phyloP scores from a whole-genome alignment of 1,140 invertebrate genomes.

The Pemphigus obesinymphae region DNA sequence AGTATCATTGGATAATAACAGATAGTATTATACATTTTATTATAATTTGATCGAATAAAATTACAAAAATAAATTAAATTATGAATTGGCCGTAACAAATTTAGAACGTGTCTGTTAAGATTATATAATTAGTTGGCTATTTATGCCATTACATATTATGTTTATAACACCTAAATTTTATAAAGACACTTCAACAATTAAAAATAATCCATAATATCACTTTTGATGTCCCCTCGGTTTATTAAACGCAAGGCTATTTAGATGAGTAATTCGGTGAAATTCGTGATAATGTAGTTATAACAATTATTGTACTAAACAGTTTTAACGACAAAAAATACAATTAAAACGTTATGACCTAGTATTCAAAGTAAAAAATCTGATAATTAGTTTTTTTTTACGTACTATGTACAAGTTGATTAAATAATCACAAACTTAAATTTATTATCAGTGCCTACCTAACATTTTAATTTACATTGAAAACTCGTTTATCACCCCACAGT shows the following conservation, averaged over 20 bases:
- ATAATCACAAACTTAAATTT: not conserved
- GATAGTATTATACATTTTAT: not conserved
- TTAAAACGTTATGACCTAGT: not conserved
- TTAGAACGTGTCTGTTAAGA: no score
- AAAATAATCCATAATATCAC: not conserved
- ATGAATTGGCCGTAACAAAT: not conserved
- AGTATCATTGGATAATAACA: not conserved
- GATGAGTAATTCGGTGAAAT: not conserved
- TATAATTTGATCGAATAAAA: not conserved
- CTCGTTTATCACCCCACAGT: not conserved
- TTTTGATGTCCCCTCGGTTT: not conserved
- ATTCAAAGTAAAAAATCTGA: not conserved
- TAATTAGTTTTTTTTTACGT: conserved; percentile 10
- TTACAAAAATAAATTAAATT: no score
- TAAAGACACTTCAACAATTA: no score
- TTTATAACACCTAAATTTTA: no score
- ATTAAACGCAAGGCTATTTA: not conserved
- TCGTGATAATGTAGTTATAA: no score
- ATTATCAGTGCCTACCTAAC: not conserved
- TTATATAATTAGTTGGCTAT: no score
- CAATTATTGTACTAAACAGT: not conserved
- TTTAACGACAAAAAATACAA: not conserved
- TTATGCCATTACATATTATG: no score
- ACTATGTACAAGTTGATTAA: not conserved
- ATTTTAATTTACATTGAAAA: conserved; percentile 1